Base-by-base conservation (phyloP, 30 jellyfish, hydroid and myxozoan genomes). In the Aurelia sp. region DNA sequence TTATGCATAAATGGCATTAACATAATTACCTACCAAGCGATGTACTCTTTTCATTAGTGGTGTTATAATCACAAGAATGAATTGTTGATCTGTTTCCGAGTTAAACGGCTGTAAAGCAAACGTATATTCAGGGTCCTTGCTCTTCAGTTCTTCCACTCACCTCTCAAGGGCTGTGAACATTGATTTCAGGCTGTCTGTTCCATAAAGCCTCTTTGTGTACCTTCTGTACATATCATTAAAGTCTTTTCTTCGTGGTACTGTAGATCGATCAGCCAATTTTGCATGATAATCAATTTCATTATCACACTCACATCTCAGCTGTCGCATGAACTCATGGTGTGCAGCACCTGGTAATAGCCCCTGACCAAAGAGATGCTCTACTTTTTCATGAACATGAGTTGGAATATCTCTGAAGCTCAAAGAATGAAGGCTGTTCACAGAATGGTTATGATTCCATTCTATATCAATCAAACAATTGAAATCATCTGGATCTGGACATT, bases 21-120 rank as follows among this genome's bases (percentile, higher is more conserved):
- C 11, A 10, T n/a, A 60, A 60, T 60, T 60, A n/a, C 70, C 11
- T 72, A 50, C 84, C 84, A 33, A 17, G 10, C 23, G 40, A 72
- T 72, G 84, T 17, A 72, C 35, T 50, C 84, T 40, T 31, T 72
- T 40, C 84, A 72, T 72, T 31, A 72, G 41, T 7, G 84, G 84
- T 33, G 84, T 72, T 16, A 72, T 48, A 16, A 72, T 72, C 19
- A 21, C 68, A 0, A 72, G 33, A n/a, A 72, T 72, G 35, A 47
- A 31, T 22, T 70, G 84, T n/a, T n/a, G 35, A 31, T 47, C 50
- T 16, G 19, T 20, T 19, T 72, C 84, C 4, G 23, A n/a, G 23
- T 31, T 31, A 31, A 72, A 72, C 10, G 41, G 30, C 11, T 72
- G 84, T 0, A 16, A 31, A 7, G 21, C 51, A 22, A 72, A 17